Percentiles rank a stretch among this genome's conserved stretches.
Conservation (phyloP, 2,888 invertebrate species). For the Periphyllus acericola region DNA sequence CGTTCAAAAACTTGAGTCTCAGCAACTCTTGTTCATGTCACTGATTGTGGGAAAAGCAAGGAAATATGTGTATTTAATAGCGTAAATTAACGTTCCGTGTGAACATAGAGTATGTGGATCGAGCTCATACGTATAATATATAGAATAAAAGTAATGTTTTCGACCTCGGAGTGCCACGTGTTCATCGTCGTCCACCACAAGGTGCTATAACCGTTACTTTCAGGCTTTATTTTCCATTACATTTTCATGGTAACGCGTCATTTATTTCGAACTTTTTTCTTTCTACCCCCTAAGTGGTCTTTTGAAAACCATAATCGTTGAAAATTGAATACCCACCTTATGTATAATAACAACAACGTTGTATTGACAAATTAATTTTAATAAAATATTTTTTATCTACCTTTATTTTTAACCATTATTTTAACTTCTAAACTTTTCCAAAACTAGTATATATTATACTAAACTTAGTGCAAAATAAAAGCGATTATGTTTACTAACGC, state of each 20-base stretch:
- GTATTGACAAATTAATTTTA: neutral
- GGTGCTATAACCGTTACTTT: neutral
- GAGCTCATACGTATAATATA: neutral
- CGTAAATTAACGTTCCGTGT: neutral
- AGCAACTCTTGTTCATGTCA: neutral
- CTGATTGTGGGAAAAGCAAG: neutral
- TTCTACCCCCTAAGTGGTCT: neutral
- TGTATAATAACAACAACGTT: neutral
- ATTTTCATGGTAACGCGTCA: neutral
- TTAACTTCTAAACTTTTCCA: neutral
- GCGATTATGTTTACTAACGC: neutral
- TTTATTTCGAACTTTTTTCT: constrained; percentile 9
- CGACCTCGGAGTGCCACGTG: constrained; percentile 11
- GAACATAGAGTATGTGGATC: neutral
- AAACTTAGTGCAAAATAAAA: neutral
- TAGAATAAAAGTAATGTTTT: neutral
- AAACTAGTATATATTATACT: neutral
- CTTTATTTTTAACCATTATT: neutral
- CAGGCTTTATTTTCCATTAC: neutral
- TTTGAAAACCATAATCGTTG: neutral
- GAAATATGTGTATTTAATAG: neutral
- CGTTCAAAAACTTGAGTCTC: neutral
- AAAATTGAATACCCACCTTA: neutral
- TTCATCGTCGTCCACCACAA: neutral
- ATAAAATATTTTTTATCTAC: neutral